Evolutionary conservation across 2,113 vertebrate genomes (phyloP), one percentile per base, ranked within the genome.

Genomic region (Hiodon alosoides): DNA sequence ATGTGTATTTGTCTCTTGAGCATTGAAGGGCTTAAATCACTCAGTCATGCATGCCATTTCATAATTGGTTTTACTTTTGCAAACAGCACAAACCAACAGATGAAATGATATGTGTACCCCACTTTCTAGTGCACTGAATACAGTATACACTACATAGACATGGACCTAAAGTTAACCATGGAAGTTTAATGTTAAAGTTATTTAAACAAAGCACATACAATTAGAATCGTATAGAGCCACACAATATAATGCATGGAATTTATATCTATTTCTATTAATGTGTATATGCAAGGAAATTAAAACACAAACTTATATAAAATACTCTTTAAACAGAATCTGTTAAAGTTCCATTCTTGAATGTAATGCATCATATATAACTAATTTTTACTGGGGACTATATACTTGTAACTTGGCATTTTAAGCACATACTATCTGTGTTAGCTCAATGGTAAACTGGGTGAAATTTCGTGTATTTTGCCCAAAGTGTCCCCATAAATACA

Each of bases 1-100:
- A 79, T 67, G 69, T 57, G 71, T 72, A 76, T 77, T 73, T 78
- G 81, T 81, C 75, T 89, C 85, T 80, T 31, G 48, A 50, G 67
- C 67, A 55, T 9, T 71, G 81, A 67, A 72, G 7, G 70, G 52
- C 54, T 66, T 67, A 46, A 77, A 67, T 50, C 13, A 67, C 9
- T 58, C 77, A 72, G 72, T 78, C 71, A 83, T 79, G 77, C 66
- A 79, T 79, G 74, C 58, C 69, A 67, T 58, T 71, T 75, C 79
- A 79, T 64, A 65, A 57, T 75, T 71, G 52, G 48, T 73, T 76
- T 81, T 83, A 58, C 0, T 73, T 71, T 0, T 0, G 0, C 59
- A 31, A 53, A 62, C 0, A 51, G 10, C 7, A 66, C 68, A 76
- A 78, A 46, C 60, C 69, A 83, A 51, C 52, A 48, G 31, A 72